Evolutionary conservation across 2,888 invertebrate genomes (phyloP), one percentile per base, ranked within the genome.

Genomic region (Diloba caeruleocephala): DNA sequence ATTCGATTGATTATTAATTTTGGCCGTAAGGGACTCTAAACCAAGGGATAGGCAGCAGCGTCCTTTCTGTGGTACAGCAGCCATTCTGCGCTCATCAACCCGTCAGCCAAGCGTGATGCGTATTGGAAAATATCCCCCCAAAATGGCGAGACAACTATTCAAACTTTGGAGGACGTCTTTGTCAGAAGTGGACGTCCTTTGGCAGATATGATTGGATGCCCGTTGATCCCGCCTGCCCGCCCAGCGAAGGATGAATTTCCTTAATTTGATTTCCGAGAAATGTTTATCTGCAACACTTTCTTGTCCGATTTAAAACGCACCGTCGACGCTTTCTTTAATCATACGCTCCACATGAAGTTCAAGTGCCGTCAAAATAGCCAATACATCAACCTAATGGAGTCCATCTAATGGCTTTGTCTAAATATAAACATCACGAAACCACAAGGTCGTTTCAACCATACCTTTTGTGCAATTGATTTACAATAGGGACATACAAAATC

Each of bases 381-480:
- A 73, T 71, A 70, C 60, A 75, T 78, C 74, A 76, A 59, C 56
- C 64, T 74, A 75, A 74, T 73, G 71, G 71, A 75, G 66, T 71
- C 58, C 62, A 68, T 70, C 63, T 76, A 76, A 77, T 80, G 65
- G 74, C 62, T 68, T 50, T 56, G 54, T 74, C 70, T 78, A 78
- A 79, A 78, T 78, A 76, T 69, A 77, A 73, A 74, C 68, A 63
- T 55, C 63, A 55, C 59, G 56, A 69, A 50, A 46, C 48, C 43
- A 37, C 84, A 87, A 85, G 84, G 86, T 81, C 81, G 71, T 76
- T 71, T 57, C 76, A 69, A 79, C 81, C 79, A 78, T 83, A 81
- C 71, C 71, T 70, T 72, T 78, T 65, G 70, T 65, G 39, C 65
- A 76, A 76, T 76, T 78, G 78, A 81, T 83, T 81, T 78, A 71